Evolutionary conservation across 2,797 vertebrate species (phyloP).

Genomic region (Odontamblyopus rebecca): DNA sequence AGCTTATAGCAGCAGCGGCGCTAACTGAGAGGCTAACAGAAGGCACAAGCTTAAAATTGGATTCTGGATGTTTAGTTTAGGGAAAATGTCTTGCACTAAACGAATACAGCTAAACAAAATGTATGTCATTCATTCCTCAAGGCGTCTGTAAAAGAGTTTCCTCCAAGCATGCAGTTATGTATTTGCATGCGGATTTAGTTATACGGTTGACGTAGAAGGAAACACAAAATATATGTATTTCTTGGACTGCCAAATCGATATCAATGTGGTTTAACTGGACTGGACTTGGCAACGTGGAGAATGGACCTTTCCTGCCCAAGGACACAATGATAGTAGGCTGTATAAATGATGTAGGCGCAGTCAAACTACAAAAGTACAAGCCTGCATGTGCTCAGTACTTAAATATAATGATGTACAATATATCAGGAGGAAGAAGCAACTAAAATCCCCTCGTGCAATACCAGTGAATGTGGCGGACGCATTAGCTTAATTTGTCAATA

Average conservation of each 20-base stretch:
- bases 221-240: background rate
- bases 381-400: background rate
- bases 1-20: constrained; percentile 1
- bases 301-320: background rate
- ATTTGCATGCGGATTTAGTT: constrained; percentile 14
- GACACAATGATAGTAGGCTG: background rate
- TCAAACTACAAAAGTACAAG: background rate
- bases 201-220: background rate
- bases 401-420: background rate
- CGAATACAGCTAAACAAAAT: constrained; percentile 9
- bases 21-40: constrained; percentile 3
- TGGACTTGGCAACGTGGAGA: background rate
- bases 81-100: constrained; percentile 7
- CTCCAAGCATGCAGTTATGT: constrained; percentile 3
- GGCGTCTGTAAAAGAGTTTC: constrained; percentile 21
- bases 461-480: too few species aligned
- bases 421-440: background rate
- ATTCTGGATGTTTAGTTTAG: constrained; percentile 9
- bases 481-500: background rate
- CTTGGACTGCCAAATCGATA: background rate
- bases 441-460: background rate
- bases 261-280: background rate
- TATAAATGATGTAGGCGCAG: background rate
- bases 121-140: constrained; percentile 10
- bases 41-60: constrained; percentile 16